Base-by-base conservation (phyloP, 2,113 vertebrate species). In the Eurypyga helias region DNA sequence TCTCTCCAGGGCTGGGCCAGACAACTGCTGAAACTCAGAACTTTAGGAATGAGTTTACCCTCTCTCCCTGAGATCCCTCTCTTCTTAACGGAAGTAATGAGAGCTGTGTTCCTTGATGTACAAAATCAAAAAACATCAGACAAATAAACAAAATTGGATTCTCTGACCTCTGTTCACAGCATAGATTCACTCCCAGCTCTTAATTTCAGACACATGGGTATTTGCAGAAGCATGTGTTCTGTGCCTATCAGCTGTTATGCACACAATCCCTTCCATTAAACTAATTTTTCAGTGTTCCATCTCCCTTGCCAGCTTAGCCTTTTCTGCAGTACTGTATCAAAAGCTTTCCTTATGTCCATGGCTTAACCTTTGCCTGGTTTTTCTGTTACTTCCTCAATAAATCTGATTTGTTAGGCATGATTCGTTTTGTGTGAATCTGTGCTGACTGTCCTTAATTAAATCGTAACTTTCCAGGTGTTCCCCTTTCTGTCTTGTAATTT, bases 331-430 rank as follows among this genome's bases (percentile, higher is more conserved):
- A 60, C 96, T 97, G 75, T 94, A 92, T 97, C 97, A 95, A 95
- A 97, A 94, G 73, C 67, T 95, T 96, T 97, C 92, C 97, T 96
- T 86, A 84, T 96, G 96, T 96, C 94, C 75, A 52, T 8, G 33
- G 83, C 89, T 97, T 95, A 97, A 95, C 95, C 92, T 97, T 91
- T 66, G 23, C 70, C 81, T 95, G 83, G 85, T 96, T 89, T 93
- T 98, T 93, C 85, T 96, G 92, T 96, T 94, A 90, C 94, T 96
- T 97, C 96, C 96, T 97, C 96, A 87, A 94, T 98, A 97, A 98
- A 97, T 97, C 96, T 97, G 95, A 96, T 96, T 96, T 97, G 90
- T 95, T 97, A 97, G 96, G 95, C 96, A 96, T 34, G 89, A 88
- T 93, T 95, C 5, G 18, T 93, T 97, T 84, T 95, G 96, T 94